phyloP scores from a whole-genome alignment of 2,888 invertebrate species.

The Ochropleura leucogaster region DNA sequence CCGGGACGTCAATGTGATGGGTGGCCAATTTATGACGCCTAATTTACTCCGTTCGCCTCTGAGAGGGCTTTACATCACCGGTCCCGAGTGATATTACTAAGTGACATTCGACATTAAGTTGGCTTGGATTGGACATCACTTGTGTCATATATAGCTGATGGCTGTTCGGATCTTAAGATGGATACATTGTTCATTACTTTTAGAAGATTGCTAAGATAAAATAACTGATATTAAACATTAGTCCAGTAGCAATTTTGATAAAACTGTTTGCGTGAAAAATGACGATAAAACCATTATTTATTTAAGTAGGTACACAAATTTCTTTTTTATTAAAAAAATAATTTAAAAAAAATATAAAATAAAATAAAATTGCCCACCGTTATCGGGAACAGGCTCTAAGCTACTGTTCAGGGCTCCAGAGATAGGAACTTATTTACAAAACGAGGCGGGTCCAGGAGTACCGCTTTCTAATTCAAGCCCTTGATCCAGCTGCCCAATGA shows the following conservation, averaged over 20 bases:
- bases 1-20: conserved; percentile 52
- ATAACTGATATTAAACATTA: background rate
- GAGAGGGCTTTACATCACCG: conserved; percentile 53
- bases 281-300: too few species aligned
- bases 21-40: conserved; percentile 60
- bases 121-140: conserved; percentile 49
- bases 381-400: too few species aligned
- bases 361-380: too few species aligned
- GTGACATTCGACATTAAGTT: conserved; percentile 56
- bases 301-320: too few species aligned
- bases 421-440: too few species aligned
- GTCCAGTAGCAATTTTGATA: background rate
- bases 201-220: background rate
- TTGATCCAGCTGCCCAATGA: too few species aligned
- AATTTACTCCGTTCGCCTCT: conserved; percentile 56
- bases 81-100: conserved; percentile 54
- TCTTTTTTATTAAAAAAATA: too few species aligned
- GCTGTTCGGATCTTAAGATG: conserved; percentile 14
- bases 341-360: too few species aligned
- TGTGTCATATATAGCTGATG: conserved; percentile 26
- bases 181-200: conserved; percentile 9
- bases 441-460: too few species aligned
- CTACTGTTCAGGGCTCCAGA: too few species aligned
- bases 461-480: too few species aligned
- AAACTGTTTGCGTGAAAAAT: background rate